Base-by-base conservation (phyloP, 2,113 vertebrate species). In the Peromyscus californicus region DNA sequence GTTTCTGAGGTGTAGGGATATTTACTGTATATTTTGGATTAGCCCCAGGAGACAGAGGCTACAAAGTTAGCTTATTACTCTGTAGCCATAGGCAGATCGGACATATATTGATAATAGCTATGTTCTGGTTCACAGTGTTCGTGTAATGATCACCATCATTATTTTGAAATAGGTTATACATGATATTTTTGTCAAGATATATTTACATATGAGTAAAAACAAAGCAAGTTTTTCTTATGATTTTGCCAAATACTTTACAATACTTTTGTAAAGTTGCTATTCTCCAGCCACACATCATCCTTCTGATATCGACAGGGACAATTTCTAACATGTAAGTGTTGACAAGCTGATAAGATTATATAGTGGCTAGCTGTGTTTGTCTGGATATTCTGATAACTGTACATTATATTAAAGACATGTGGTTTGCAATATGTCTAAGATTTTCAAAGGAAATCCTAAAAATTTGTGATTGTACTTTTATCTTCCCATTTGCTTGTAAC, bases 391-490 rank as follows among this genome's bases (percentile, higher is more conserved):
- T 63, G 17, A 45, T 51, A 65, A 76, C 21, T 70, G 13, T 75
- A 29, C 10, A 93, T 67, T 85, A 21, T 90, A 19, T 72, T 42
- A 93, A 69, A 86, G 33, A 74, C 10, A 88, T 22, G n/a, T 4
- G 91, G 11, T 89, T 33, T 79, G 65, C 65, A 85, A 89, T 94
- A 11, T 7, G 29, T 48, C 36, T 90, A 51, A 5, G 57, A 9
- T 83, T 79, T 42, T 51, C 65, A 33, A 45, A 78, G 86, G 54
- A 84, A 92, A 85, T n/a, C 94, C 90, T 91, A 67, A 51, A 89
- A 11, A 69, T 78, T 59, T 72, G 65, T 26, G 12, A 75, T 57
- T 59, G 17, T 45, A 31, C 17, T 89, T 5, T 61, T 90, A 65
- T 39, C 54, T 48, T 72, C 31, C 33, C n/a, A 76, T 70, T 82